Conservation (phyloP, 2,888 invertebrate genomes). For the Pristionchus entomophagus region DNA sequence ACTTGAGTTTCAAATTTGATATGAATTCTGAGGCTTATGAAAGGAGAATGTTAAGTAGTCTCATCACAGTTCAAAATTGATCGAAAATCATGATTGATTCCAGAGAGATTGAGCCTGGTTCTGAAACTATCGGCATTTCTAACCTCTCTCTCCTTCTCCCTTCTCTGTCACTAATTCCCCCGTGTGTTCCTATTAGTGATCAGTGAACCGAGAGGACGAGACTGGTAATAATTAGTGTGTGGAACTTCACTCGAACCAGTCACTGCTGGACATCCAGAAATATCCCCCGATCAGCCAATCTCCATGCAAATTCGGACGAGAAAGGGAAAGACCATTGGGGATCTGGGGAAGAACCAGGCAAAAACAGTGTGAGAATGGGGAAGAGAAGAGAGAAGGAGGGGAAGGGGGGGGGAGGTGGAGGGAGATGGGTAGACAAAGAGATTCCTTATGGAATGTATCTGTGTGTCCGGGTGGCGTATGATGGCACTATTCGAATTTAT, state of each 20-base stretch:
- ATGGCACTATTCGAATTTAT: neutral
- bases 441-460: constrained; percentile 19
- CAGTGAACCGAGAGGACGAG: neutral
- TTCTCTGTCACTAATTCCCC: neutral
- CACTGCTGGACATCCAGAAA: neutral
- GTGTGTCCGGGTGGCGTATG: neutral
- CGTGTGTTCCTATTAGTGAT: neutral
- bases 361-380: constrained; percentile 23
- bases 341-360: neutral
- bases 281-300: neutral
- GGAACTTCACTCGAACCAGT: neutral
- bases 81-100: too few species aligned
- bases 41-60: too few species aligned
- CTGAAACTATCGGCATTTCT: neutral
- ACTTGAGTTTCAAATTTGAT: too few species aligned
- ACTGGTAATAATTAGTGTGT: constrained; percentile 2
- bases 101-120: neutral
- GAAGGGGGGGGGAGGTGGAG: too few species aligned
- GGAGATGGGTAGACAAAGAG: constrained; percentile 19
- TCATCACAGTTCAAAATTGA: too few species aligned
- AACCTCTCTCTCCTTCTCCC: neutral
- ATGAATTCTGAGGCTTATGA: too few species aligned
- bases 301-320: neutral
- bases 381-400: constrained; percentile 8
- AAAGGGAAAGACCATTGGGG: neutral